Evolutionary conservation across 2,797 vertebrate species (phyloP), one percentile per base, ranked within the genome.

Genomic region (Notolabrus celidotus): DNA sequence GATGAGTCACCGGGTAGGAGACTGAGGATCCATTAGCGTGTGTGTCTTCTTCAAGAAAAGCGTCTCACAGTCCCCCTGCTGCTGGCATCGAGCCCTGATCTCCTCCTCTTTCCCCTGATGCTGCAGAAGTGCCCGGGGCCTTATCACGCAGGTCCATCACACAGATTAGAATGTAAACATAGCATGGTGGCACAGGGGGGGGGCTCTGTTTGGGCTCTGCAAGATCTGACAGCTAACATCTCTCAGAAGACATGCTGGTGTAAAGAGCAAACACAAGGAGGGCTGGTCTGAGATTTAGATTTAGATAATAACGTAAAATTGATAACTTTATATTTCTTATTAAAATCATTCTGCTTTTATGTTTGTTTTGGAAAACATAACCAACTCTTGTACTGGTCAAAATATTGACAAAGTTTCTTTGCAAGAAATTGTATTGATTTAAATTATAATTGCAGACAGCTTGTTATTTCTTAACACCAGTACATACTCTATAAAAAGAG

Each of bases 111-210:
- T 1, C 74, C 75, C 61, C 74, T 71, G 64, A 84, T 83, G 75
- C 73, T 73, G 83, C 81, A 83, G 70, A 85, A 86, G 56, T 82
- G 76, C 83, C 80, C 57, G n/a, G 27, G 55, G 74, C 39, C 74
- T 88, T 89, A 92, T 94, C 90, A 81, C 66, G 23, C 45, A 72
- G 55, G 55, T 70, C 61, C 86, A 91, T 93, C 90, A 59, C 71
- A 68, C 55, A 70, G 83, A 91, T 89, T 82, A 86, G 80, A 93
- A 92, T 91, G 90, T 88, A 92, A 92, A 93, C 91, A 92, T 64
- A 65, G 17, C 9, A 14, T 75, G 36, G 69, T 58, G 56, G 34
- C 66, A 66, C 46, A 22, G 55, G 45, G 72, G 65, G 45, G 72
- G 65, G 39, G 39, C 66, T 80, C 68, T 80, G 74, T 81, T 80